These are phyloP conservation scores for Istiophorus platypterus DNA, from an alignment of 2,113 vertebrate species.

Conservation along the genomic window DNA sequence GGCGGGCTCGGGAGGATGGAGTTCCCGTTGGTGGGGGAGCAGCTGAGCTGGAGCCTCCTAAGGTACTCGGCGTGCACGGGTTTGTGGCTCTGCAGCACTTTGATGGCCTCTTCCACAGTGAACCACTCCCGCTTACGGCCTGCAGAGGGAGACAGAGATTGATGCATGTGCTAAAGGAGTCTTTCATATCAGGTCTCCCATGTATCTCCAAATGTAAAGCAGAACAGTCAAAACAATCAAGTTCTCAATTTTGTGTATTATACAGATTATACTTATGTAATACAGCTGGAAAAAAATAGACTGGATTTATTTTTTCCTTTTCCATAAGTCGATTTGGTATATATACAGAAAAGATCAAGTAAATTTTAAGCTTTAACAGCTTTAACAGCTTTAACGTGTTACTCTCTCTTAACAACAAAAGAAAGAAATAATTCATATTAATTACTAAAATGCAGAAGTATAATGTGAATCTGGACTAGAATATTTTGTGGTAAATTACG, in stretches of 20 bases:
- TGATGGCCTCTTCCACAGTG: slow-evolving; percentile 94
- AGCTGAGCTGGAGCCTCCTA: slow-evolving; percentile 92
- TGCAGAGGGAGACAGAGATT: slow-evolving; percentile 78
- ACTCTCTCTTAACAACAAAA: neutral
- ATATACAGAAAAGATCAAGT: neutral
- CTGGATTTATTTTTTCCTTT: neutral
- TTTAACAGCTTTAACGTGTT: neutral
- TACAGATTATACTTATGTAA: neutral
- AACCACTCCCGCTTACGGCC: slow-evolving; percentile 99
- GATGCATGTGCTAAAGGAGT: neutral
- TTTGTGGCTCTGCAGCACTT: slow-evolving; percentile 95
- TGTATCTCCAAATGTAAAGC: neutral
- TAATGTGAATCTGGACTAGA: neutral
- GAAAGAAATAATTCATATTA: neutral
- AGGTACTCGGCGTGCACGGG: slow-evolving; percentile 97
- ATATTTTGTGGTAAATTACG: neutral
- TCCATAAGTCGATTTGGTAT: neutral
- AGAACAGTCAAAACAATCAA: neutral
- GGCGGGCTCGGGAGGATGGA: slow-evolving; percentile 85
- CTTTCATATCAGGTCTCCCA: neutral
- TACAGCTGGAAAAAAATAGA: neutral
- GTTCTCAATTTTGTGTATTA: neutral
- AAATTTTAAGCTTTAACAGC: neutral
- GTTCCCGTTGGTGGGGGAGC: slow-evolving; percentile 92
- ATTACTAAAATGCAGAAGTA: neutral